Evolutionary conservation across 2,797 vertebrate genomes (phyloP).

Genomic region (Notoglanidium macrostoma): DNA sequence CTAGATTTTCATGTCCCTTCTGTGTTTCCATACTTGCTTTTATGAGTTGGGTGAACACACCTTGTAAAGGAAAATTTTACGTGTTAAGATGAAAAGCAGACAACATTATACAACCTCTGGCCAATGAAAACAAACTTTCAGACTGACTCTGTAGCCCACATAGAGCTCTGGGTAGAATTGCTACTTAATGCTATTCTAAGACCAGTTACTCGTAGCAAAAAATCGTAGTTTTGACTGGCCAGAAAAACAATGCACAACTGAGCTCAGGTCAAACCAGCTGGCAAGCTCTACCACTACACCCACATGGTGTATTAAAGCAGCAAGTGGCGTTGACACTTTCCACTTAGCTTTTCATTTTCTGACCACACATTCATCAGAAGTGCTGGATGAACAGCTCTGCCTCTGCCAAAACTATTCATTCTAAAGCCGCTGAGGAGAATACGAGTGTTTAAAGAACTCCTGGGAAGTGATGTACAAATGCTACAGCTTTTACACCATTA

Average conservation of each 20-base stretch:
- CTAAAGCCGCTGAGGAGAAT: constrained; percentile 62
- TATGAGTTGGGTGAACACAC: constrained; percentile 51
- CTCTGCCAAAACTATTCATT: constrained; percentile 57
- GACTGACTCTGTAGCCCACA: constrained; percentile 11
- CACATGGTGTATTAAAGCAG: constrained; percentile 26
- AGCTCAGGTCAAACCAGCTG: constrained; percentile 39
- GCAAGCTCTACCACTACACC: constrained; percentile 28
- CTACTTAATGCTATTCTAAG: constrained; percentile 19
- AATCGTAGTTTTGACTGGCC: background rate
- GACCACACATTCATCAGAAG: constrained; percentile 49
- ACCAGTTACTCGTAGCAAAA: background rate
- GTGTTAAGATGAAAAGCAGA: constrained; percentile 56
- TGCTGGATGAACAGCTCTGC: constrained; percentile 40
- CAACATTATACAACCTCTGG: constrained; percentile 52
- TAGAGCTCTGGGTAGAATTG: constrained; percentile 9
- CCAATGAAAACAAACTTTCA: constrained; percentile 46
- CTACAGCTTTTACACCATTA: constrained; percentile 62
- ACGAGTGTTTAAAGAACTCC: constrained; percentile 63
- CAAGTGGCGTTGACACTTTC: constrained; percentile 55
- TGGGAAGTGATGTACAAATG: constrained; percentile 64
- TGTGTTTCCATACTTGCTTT: constrained; percentile 47
- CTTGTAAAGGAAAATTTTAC: constrained; percentile 46
- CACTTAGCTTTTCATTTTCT: constrained; percentile 52
- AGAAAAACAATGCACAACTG: constrained; percentile 34
- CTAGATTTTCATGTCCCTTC: constrained; percentile 48